These are phyloP conservation scores for Ornithoptera priamus DNA, from an alignment of 2,888 invertebrate species.

Conservation along the genomic window DNA sequence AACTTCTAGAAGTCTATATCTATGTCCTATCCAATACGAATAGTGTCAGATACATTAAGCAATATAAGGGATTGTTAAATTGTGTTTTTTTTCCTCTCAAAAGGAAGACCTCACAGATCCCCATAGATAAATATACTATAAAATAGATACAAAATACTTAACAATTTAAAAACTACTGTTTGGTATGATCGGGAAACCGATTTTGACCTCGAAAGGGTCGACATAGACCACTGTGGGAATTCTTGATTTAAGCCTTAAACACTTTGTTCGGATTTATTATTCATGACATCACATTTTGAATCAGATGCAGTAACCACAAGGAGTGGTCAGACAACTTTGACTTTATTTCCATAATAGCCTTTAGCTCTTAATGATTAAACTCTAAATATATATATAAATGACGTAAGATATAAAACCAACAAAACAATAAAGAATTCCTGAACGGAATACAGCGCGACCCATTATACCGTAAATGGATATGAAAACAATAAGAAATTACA, in stretches of 20 bases:
- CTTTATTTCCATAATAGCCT: not conserved
- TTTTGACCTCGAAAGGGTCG: too few relatives aligned
- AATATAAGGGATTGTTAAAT: too few relatives aligned
- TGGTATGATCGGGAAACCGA: too few relatives aligned
- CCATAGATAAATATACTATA: too few relatives aligned
- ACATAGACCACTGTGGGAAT: too few relatives aligned
- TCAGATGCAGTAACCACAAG: constrained; percentile 24
- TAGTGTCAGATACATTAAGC: too few relatives aligned
- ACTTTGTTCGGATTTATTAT: constrained; percentile 29
- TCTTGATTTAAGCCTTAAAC: not conserved
- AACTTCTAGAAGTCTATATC: too few relatives aligned
- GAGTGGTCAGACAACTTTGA: not conserved
- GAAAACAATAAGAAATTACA: constrained; percentile 12
- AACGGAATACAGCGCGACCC: constrained; percentile 6
- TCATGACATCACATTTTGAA: constrained; percentile 31
- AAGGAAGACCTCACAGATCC: too few relatives aligned
- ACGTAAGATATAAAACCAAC: not conserved
- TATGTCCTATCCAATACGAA: too few relatives aligned
- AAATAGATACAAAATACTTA: too few relatives aligned
- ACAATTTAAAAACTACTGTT: too few relatives aligned
- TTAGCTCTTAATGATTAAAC: constrained; percentile 2
- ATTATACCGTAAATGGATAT: constrained; percentile 17
- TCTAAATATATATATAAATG: constrained; percentile 14
- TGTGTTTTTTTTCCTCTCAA: too few relatives aligned
- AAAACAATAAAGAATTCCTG: constrained; percentile 12